Base-by-base conservation (phyloP, 2,113 vertebrate genomes). In the Elgaria multicarinata region DNA sequence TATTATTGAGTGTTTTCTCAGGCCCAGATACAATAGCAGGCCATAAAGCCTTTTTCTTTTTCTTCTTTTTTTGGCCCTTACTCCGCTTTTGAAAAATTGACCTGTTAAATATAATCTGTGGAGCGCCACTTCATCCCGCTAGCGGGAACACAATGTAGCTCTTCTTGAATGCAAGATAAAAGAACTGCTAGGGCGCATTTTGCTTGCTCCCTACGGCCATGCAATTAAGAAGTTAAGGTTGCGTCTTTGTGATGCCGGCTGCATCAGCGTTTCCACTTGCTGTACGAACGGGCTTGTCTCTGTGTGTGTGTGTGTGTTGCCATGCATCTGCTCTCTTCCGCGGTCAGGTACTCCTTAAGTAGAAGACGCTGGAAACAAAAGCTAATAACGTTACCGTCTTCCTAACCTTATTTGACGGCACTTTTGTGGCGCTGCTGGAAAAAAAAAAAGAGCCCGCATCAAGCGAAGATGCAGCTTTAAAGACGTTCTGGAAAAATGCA, bases 161-260 rank as follows among this genome's bases (percentile, higher is more conserved):
- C 82, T 33, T 87, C 62, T 87, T 82, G 90, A 87, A 58, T 4
- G 74, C 76, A 74, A 28, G 75, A 83, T 77, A 81, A 82, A 69
- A 87, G 55, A 94, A 0, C 72, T 72, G 55, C 84, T 0, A 2
- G 74, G 80, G 67, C 36, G 77, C 80, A 9, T 91, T 58, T 93
- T 87, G 1, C 80, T 82, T 77, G 1, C 78, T 89, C 86, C 91
- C 90, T 42, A 66, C 3, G 93, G 88, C 92, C 76, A 1, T 44
- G 85, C 82, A 71, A 91, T 88, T 86, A 42, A 24, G 88, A 42
- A 0, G 20, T 87, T 79, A 78, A 24, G 69, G 64, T 4, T 10
- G 31, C 24, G 44, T 69, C 74, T 85, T 91, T 87, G 83, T 79
- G 36, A 74, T 72, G 79, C 46, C 26, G 50, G 39, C 88, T 39